Base-by-base conservation (phyloP, 2,113 vertebrate species). In the Hystrix cristata region DNA sequence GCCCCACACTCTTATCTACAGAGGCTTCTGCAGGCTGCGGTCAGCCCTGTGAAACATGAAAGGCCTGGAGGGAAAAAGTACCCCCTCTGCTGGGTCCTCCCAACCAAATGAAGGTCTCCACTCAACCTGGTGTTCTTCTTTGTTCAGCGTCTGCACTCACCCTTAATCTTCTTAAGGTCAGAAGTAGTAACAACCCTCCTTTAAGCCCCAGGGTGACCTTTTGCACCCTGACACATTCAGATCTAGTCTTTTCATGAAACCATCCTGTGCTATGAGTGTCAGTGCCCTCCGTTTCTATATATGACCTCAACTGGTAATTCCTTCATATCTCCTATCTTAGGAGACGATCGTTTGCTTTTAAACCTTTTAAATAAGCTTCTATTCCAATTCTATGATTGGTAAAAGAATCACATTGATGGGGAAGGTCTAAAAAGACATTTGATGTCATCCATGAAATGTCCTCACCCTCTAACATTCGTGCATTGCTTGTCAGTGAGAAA, bases 371-470 rank as follows among this genome's bases (percentile, higher is more conserved):
- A 31, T 85, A 74, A 84, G 80, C 29, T n/a, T 81, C 27, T 59
- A 67, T 71, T 95, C 55, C 80, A 94, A 3, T 90, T 89, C 34
- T 94, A 46, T 65, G 62, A 29, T 86, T 92, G 43, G 19, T 87
- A 67, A 87, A 48, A 72, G 18, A 74, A 62, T 87, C 43, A 80
- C 7, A 74, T 51, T 71, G 18, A 62, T 67, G 5, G 5, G 48
- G 16, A 94, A 87, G 57, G 14, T 81, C 1, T 5, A 74, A 62
- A 87, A 96, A 51, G 25, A 86, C 8, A 62, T 83, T 84, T 60
- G 19, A 43, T 85, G 25, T 81, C 38, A 71, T 71, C 53, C 19
- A 60, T 83, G 18, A 27, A 74, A 74, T 78, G 53, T 86, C n/a
- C 48, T 89, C 67, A 46, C 71, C 53, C 62, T 29, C n/a, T 9